A percentile compares a stretch with the other conserved stretches of the same genome.
These are phyloP conservation scores for Amazona vittata DNA, from an alignment of 2,113 vertebrate genomes.

Conservation along the genomic window DNA sequence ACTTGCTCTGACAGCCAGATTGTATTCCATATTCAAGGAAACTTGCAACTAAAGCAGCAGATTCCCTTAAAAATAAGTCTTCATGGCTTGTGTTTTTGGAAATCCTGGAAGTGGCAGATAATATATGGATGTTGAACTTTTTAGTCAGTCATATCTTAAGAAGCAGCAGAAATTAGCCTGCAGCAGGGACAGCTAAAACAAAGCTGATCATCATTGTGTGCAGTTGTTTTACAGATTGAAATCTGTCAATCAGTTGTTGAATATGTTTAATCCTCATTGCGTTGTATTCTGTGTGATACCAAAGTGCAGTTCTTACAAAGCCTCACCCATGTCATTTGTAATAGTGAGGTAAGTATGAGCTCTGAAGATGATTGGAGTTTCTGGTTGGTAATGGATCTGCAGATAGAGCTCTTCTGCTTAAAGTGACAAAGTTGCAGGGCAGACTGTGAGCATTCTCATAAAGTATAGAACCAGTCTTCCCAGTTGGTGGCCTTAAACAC, in stretches of 20 bases:
- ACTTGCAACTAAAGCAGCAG: background rate
- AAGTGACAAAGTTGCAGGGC: background rate
- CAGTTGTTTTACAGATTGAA: background rate
- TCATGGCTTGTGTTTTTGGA: background rate
- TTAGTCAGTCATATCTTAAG: background rate
- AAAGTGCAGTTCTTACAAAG: background rate
- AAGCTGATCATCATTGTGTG: background rate
- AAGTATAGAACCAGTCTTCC: background rate
- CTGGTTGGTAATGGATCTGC: background rate
- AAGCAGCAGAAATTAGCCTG: background rate
- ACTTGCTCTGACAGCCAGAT: background rate
- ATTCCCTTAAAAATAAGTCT: slow-evolving; percentile 13
- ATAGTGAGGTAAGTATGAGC: background rate
- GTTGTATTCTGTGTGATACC: background rate
- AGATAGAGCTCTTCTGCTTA: background rate
- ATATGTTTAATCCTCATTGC: background rate
- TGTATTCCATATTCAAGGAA: slow-evolving; percentile 2
- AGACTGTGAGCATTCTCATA: background rate
- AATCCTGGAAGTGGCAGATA: background rate
- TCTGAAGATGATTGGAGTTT: background rate
- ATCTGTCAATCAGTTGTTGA: background rate
- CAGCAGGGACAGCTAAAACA: background rate
- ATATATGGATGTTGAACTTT: background rate
- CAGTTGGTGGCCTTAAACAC: background rate
- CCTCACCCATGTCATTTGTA: background rate